Evolutionary conservation across 2,888 invertebrate species (phyloP).

Genomic region (Alcis repandata): DNA sequence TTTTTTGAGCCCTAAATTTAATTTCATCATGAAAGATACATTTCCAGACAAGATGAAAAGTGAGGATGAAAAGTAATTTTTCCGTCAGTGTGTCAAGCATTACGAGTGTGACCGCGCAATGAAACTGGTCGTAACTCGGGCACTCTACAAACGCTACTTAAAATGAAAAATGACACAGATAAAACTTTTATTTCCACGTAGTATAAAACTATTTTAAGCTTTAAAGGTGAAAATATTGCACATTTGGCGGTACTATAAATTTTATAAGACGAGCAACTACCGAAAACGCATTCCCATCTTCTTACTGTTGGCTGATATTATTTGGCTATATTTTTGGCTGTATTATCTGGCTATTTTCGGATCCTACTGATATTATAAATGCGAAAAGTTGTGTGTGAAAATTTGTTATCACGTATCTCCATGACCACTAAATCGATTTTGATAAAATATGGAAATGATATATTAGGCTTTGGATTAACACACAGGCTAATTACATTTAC

Average conservation of each 20-base stretch:
- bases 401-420: too few relatives aligned
- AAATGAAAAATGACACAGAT: constrained; percentile 29
- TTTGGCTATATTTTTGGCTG: too few relatives aligned
- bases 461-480: too few relatives aligned
- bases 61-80: constrained; percentile 37
- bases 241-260: neutral
- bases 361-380: too few relatives aligned
- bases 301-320: neutral
- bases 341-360: too few relatives aligned
- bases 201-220: constrained; percentile 23
- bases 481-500: too few relatives aligned
- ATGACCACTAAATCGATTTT: too few relatives aligned
- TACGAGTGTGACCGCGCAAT: constrained; percentile 47
- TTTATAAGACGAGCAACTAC: neutral
- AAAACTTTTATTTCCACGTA: constrained; percentile 26
- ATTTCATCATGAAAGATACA: too few relatives aligned
- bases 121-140: constrained; percentile 25
- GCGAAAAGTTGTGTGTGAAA: too few relatives aligned
- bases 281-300: neutral
- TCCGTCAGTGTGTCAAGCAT: constrained; percentile 55
- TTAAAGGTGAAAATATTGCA: constrained; percentile 16
- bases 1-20: too few relatives aligned
- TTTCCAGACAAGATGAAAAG: too few relatives aligned
- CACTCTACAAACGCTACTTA: constrained; percentile 25
- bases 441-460: too few relatives aligned